Evolutionary conservation across 2,113 vertebrate genomes (phyloP).

Genomic region (Ceuthmochares aereus): DNA sequence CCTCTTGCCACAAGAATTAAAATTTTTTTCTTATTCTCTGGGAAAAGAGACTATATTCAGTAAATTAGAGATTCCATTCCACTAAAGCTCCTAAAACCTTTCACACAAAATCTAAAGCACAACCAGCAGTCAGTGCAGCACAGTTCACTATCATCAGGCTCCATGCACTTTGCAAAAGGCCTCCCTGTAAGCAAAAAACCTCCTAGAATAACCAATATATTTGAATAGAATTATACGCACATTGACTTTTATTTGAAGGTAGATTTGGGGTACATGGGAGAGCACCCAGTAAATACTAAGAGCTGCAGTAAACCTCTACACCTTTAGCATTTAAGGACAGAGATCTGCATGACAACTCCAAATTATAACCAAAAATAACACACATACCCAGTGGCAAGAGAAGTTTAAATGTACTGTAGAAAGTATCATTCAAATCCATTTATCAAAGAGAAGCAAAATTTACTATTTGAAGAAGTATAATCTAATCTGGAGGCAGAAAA

Average conservation of each 20-base stretch:
- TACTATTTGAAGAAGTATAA: not conserved
- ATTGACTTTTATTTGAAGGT: not conserved
- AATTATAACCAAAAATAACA: not conserved
- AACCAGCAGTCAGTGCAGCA: not conserved
- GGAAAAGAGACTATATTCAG: slow-evolving; percentile 12
- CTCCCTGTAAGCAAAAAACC: not conserved
- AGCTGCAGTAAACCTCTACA: not conserved
- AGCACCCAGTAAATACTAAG: not conserved
- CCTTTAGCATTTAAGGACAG: not conserved
- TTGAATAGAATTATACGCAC: not conserved
- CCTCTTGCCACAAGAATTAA: not conserved
- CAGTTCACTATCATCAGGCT: not conserved
- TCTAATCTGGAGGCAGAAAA: not conserved
- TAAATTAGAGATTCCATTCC: slow-evolving; percentile 22
- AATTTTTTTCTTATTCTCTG: not conserved
- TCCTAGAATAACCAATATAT: not conserved
- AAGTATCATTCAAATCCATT: not conserved
- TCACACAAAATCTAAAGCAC: slow-evolving; percentile 47
- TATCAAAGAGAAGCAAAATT: not conserved
- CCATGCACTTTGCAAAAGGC: not conserved
- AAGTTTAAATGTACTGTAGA: not conserved
- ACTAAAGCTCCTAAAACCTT: slow-evolving; percentile 3
- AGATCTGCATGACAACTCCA: not conserved
- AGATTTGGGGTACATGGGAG: not conserved
- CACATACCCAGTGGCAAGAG: not conserved